A percentile compares a stretch with the other conserved stretches of the same genome.
These are phyloP conservation scores for Numenius arquata DNA, from an alignment of 2,113 vertebrate genomes.

Conservation along the genomic window DNA sequence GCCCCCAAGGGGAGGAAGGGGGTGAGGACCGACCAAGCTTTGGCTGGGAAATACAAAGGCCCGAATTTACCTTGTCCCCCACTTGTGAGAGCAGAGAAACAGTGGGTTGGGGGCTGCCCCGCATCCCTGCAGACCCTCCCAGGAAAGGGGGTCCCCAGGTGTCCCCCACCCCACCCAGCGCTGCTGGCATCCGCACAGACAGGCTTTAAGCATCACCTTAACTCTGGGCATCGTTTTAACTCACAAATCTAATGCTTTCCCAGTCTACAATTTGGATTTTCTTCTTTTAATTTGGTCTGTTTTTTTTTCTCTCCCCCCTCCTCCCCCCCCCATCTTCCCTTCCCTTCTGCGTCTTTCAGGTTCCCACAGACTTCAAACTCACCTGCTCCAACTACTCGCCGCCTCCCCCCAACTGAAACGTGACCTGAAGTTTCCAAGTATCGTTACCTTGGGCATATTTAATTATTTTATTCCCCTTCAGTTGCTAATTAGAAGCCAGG, in stretches of 20 bases:
- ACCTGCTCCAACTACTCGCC: neutral
- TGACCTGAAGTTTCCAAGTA: conserved; percentile 55
- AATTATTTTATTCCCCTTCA: conserved; percentile 38
- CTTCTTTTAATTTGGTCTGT: neutral
- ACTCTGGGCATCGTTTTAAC: neutral
- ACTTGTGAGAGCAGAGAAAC: neutral
- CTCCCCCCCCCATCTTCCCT: neutral
- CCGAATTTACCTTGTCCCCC: neutral
- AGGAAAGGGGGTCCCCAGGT: neutral
- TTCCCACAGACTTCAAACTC: conserved; percentile 67
- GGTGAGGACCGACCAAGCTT: neutral
- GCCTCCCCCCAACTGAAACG: conserved; percentile 17
- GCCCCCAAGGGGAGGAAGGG: neutral
- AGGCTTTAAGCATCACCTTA: neutral
- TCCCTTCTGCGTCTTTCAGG: conserved; percentile 10
- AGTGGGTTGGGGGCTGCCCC: neutral
- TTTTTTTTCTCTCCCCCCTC: too few relatives aligned
- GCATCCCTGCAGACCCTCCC: neutral
- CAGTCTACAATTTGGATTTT: neutral
- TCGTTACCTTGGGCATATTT: conserved; percentile 60
- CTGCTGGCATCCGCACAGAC: neutral
- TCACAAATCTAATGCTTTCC: neutral
- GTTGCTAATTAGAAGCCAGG: conserved; percentile 54
- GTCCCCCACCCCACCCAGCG: neutral
- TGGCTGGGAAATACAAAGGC: neutral